These are phyloP conservation scores for Scolopax rusticola DNA, from an alignment of 2,797 vertebrate genomes.

Conservation along the genomic window DNA sequence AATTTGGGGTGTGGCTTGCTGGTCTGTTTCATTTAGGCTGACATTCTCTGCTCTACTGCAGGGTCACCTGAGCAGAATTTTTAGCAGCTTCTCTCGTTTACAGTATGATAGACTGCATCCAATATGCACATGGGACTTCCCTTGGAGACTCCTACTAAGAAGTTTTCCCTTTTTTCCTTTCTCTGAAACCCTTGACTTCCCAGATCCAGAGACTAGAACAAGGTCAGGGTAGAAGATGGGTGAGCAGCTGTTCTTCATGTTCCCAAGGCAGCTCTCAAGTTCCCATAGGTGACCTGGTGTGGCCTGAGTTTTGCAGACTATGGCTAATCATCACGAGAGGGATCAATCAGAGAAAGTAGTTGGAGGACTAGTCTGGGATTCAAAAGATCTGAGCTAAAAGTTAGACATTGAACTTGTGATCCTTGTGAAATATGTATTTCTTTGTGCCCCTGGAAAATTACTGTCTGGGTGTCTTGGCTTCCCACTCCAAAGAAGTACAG, in stretches of 20 bases:
- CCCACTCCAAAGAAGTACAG: background rate
- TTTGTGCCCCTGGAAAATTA: background rate
- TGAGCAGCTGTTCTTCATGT: background rate
- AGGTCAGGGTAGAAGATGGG: background rate
- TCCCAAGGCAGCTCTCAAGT: background rate
- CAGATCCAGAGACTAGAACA: background rate
- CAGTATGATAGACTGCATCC: background rate
- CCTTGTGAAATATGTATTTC: background rate
- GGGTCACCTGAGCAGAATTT: constrained; percentile 76
- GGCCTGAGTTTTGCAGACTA: background rate
- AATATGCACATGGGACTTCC: background rate
- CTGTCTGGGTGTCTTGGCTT: background rate
- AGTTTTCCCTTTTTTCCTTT: background rate
- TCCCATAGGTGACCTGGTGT: background rate
- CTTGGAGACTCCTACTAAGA: background rate
- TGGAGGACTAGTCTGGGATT: background rate
- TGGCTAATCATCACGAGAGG: background rate
- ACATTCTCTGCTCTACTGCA: constrained; percentile 43
- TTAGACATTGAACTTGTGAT: background rate
- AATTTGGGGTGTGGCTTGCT: constrained; percentile 18
- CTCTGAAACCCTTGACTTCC: background rate
- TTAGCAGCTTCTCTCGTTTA: constrained; percentile 74
- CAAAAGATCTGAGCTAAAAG: background rate
- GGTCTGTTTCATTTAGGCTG: constrained; percentile 17
- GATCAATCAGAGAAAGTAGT: background rate